These are phyloP conservation scores for Cherax quadricarinatus DNA, from an alignment of 1,140 invertebrate species.

Conservation along the genomic window DNA sequence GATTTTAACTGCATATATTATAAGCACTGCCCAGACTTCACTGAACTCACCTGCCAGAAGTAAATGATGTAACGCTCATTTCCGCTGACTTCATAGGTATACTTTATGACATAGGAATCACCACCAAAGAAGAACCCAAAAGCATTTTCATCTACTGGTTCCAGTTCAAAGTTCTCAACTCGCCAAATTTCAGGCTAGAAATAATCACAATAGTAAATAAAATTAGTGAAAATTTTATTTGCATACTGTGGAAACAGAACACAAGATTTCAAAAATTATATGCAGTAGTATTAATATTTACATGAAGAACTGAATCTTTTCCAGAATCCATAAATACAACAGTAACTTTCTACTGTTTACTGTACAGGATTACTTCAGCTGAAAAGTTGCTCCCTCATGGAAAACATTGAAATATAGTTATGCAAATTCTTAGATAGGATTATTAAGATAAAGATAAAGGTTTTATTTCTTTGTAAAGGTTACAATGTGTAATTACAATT, in stretches of 20 bases:
- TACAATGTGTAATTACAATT: too few relatives aligned
- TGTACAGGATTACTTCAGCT: too few relatives aligned
- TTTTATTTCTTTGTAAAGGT: too few relatives aligned
- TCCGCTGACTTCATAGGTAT: conserved; percentile 81
- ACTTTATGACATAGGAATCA: conserved; percentile 87
- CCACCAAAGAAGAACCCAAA: conserved; percentile 86
- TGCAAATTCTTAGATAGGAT: too few relatives aligned
- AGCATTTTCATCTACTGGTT: conserved; percentile 79
- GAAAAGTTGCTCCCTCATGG: too few relatives aligned
- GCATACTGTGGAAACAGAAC: neutral
- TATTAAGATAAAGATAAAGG: too few relatives aligned
- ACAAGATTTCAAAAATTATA: neutral
- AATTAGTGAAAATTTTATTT: neutral
- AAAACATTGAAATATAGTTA: too few relatives aligned
- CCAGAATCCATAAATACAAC: too few relatives aligned
- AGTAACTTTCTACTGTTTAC: too few relatives aligned
- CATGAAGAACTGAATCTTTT: too few relatives aligned
- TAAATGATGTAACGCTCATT: conserved; percentile 83
- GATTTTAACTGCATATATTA: too few relatives aligned
- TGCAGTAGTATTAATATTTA: too few relatives aligned
- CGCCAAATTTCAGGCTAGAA: conserved; percentile 69
- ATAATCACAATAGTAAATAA: neutral
- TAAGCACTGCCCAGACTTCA: neutral
- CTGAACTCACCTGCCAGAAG: conserved; percentile 82
- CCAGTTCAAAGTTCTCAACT: conserved; percentile 80